A percentile compares a stretch with the other conserved stretches of the same genome.
These are phyloP conservation scores for Odocoileus virginianus DNA, from an alignment of 2,113 vertebrate species.

Conservation along the genomic window DNA sequence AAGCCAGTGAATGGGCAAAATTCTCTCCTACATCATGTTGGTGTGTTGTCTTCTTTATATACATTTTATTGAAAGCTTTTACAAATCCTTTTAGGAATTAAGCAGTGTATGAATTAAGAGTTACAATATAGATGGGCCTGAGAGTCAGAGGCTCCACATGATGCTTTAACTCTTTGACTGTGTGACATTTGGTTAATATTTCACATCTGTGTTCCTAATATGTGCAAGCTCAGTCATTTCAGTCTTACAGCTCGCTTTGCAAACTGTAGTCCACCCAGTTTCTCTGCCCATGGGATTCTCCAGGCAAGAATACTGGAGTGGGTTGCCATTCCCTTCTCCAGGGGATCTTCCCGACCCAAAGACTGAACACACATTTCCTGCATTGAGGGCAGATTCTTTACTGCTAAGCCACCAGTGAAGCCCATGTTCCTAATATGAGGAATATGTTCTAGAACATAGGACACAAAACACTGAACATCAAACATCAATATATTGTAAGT, in stretches of 20 bases:
- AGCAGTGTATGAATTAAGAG: background rate
- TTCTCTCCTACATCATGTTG: background rate
- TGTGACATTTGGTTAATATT: background rate
- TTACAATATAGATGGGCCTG: background rate
- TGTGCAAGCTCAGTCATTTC: rapidly evolving
- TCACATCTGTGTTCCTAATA: background rate
- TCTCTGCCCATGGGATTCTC: background rate
- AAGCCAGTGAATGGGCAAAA: background rate
- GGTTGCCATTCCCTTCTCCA: background rate
- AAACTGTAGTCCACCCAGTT: background rate
- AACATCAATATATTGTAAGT: background rate
- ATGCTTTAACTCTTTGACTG: background rate
- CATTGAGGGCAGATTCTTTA: background rate
- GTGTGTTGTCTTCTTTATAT: background rate
- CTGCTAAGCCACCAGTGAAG: background rate
- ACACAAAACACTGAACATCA: background rate
- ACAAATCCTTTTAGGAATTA: background rate
- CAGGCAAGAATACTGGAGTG: background rate
- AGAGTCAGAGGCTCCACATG: background rate
- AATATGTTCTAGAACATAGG: background rate
- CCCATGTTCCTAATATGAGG: background rate
- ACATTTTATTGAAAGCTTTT: background rate
- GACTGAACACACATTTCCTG: background rate
- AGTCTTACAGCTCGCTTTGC: rapidly evolving
- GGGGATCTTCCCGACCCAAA: background rate